Percentiles rank a stretch among this genome's conserved stretches.
Evolutionary conservation across 1,140 invertebrate genomes (phyloP).

Genomic region (Eciton burchellii): DNA sequence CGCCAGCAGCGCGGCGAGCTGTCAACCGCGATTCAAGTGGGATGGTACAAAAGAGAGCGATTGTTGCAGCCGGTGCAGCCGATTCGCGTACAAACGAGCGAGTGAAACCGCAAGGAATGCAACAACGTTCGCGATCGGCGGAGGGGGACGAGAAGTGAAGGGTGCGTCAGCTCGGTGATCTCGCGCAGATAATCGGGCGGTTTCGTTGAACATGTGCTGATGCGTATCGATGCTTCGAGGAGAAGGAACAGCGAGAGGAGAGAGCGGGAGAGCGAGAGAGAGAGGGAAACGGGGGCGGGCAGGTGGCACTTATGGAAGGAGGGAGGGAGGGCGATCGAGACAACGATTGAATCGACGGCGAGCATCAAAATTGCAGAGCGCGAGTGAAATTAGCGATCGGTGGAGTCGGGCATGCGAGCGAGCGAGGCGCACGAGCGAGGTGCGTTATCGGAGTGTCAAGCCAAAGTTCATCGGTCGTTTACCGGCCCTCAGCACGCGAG

Average conservation of each 20-base stretch:
- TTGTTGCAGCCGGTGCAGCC: background rate
- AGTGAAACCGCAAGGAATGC: background rate
- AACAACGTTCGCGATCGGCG: conserved; percentile 21
- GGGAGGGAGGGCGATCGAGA: conserved; percentile 17
- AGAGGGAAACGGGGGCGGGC: conserved; percentile 20
- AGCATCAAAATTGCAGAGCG: background rate
- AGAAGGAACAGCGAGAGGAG: conserved; percentile 4
- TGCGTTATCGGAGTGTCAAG: background rate
- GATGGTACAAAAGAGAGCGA: background rate
- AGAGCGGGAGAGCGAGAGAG: too few relatives aligned
- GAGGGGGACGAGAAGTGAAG: conserved; percentile 8
- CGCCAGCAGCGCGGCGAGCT: conserved; percentile 47
- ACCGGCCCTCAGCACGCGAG: background rate
- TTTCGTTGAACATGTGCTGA: conserved; percentile 17
- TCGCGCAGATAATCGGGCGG: background rate
- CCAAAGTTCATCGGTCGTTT: background rate
- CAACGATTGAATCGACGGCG: conserved; percentile 42
- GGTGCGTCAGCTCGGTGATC: conserved; percentile 12
- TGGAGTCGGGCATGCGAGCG: background rate
- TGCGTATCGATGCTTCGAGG: conserved; percentile 28
- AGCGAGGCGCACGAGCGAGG: background rate
- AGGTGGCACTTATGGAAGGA: conserved; percentile 33
- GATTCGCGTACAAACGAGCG: background rate
- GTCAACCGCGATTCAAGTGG: conserved; percentile 54
- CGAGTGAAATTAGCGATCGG: conserved; percentile 35